These are phyloP conservation scores for Chloropsis cyanopogon DNA, from an alignment of 2,113 vertebrate genomes.

Conservation along the genomic window DNA sequence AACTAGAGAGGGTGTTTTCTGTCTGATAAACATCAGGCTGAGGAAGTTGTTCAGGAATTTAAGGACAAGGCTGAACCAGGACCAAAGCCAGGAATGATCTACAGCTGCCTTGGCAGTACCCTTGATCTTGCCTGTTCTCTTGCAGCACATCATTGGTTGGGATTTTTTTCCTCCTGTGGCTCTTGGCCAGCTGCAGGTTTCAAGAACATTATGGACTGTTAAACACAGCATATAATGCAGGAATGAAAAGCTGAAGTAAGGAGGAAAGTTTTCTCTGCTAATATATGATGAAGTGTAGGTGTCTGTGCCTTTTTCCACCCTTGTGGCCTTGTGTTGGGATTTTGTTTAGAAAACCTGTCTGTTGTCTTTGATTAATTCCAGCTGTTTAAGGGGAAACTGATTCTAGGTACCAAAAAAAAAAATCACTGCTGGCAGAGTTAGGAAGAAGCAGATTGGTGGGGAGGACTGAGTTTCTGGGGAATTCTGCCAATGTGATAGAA, in stretches of 20 bases:
- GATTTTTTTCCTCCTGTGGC: neutral
- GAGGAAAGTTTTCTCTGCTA: neutral
- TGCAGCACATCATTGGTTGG: neutral
- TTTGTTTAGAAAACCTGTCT: slow-evolving; percentile 2
- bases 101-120: slow-evolving; percentile 21
- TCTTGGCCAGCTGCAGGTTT: slow-evolving; percentile 19
- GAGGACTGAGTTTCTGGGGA: neutral
- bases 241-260: neutral
- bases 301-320: neutral
- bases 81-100: slow-evolving; percentile 5
- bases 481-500: neutral
- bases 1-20: neutral
- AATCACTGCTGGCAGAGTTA: neutral
- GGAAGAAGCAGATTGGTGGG: neutral
- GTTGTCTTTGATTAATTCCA: neutral
- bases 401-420: neutral
- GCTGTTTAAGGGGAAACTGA: neutral
- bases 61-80: slow-evolving; percentile 1
- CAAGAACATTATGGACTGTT: neutral
- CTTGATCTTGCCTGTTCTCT: slow-evolving; percentile 22
- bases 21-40: neutral
- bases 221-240: neutral
- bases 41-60: neutral
- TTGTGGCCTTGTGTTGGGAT: neutral
- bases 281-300: neutral